These are phyloP conservation scores for Tinea trinotella DNA, from an alignment of 2,888 invertebrate genomes.

Conservation along the genomic window DNA sequence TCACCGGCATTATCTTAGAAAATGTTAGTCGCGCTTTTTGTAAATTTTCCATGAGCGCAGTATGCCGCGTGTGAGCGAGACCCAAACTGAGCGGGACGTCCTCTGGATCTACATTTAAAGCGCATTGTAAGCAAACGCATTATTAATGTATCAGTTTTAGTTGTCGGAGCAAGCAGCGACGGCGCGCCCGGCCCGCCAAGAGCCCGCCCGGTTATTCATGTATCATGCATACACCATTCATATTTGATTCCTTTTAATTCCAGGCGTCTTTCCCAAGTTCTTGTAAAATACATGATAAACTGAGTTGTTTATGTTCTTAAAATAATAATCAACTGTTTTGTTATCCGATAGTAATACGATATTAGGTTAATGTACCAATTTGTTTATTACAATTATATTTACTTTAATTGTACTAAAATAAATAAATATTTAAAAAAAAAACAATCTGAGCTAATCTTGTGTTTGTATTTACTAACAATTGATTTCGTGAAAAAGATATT, in stretches of 20 bases:
- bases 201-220: slow-evolving; percentile 53
- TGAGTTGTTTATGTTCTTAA: background rate
- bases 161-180: slow-evolving; percentile 51
- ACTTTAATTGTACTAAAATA: too few relatives aligned
- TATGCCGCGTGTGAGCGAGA: slow-evolving; percentile 38
- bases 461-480: background rate
- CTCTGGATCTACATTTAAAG: slow-evolving; percentile 69
- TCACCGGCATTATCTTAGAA: slow-evolving; percentile 54
- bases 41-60: slow-evolving; percentile 63
- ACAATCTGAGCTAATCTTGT: background rate
- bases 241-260: slow-evolving; percentile 70
- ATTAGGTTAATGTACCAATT: too few relatives aligned
- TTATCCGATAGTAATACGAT: background rate
- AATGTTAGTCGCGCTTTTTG: slow-evolving; percentile 47
- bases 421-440: too few relatives aligned
- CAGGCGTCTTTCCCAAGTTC: slow-evolving; percentile 47
- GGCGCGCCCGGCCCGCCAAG: slow-evolving; percentile 52
- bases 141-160: slow-evolving; percentile 71
- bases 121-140: slow-evolving; percentile 71
- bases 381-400: too few relatives aligned
- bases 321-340: background rate
- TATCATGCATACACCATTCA: slow-evolving; percentile 64
- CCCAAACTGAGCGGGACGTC: slow-evolving; percentile 29
- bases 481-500: background rate
- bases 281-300: background rate